A percentile compares a stretch with the other conserved stretches of the same genome.
Evolutionary conservation across 1,140 invertebrate species (phyloP).

Genomic region (Seison nebaliae): DNA sequence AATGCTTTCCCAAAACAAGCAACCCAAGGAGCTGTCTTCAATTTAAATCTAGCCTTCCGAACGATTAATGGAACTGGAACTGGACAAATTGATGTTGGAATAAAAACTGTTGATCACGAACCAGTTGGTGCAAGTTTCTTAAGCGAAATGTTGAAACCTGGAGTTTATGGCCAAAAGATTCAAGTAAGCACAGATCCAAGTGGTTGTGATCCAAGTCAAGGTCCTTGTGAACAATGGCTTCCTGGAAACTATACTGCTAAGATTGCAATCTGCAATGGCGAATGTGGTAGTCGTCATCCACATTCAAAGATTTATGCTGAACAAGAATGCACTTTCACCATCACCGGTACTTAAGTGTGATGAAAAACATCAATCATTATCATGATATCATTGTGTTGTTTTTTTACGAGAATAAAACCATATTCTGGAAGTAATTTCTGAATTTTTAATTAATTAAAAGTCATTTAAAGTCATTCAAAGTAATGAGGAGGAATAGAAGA

Average conservation of each 20-base stretch:
- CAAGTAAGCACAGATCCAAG: conserved; percentile 19
- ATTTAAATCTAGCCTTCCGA: conserved; percentile 8
- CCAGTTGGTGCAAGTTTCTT: conserved; percentile 20
- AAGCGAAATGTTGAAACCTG: conserved; percentile 16
- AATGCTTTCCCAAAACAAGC: conserved; percentile 16
- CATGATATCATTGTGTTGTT: too few species aligned
- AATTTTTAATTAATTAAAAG: too few species aligned
- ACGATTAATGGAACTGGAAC: conserved; percentile 22
- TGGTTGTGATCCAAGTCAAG: conserved; percentile 21
- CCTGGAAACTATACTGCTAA: conserved; percentile 20
- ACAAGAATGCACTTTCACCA: conserved; percentile 17
- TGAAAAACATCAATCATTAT: too few species aligned
- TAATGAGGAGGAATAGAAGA: too few species aligned
- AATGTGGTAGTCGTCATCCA: conserved; percentile 24
- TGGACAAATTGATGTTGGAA: conserved; percentile 17
- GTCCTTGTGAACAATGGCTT: conserved; percentile 21
- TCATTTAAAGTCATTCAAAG: too few species aligned
- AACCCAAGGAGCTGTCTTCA: conserved; percentile 18
- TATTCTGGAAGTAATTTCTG: too few species aligned
- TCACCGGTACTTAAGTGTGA: too few species aligned
- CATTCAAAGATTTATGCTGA: conserved; percentile 22
- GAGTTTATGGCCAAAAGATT: conserved; percentile 16
- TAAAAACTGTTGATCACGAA: conserved; percentile 19
- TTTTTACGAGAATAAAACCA: too few species aligned
- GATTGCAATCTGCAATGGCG: conserved; percentile 21